These are phyloP conservation scores for Nansenia antarctica DNA, from an alignment of 2,113 vertebrate genomes.

Conservation along the genomic window DNA sequence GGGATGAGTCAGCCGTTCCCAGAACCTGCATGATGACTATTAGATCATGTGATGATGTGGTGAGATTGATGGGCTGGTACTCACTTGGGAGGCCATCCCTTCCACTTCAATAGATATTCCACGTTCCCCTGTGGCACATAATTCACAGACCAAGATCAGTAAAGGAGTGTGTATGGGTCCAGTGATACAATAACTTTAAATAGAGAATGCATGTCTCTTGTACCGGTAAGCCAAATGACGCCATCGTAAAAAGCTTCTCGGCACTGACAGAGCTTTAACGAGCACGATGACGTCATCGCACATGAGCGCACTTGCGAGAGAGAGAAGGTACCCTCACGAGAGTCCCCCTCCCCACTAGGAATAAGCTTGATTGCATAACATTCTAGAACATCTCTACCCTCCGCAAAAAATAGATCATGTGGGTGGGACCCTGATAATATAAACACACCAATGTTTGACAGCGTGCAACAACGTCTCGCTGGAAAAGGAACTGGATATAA, in stretches of 20 bases:
- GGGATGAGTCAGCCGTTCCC: background rate
- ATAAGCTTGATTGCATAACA: background rate
- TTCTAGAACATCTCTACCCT: conserved; percentile 10
- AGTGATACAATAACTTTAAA: background rate
- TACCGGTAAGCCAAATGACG: conserved; percentile 37
- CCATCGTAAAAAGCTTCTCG: conserved; percentile 32
- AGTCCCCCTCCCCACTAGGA: background rate
- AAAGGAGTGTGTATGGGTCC: background rate
- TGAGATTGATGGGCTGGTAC: conserved; percentile 48
- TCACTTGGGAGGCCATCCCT: conserved; percentile 99
- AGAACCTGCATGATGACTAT: background rate
- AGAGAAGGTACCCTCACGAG: conserved; percentile 7
- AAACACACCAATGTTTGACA: background rate
- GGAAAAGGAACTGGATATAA: background rate
- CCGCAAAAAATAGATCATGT: background rate
- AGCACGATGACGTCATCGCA: conserved; percentile 59
- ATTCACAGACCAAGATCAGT: conserved; percentile 12
- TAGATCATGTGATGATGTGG: background rate
- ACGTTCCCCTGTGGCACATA: conserved; percentile 87
- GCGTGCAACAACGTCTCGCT: background rate
- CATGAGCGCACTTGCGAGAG: conserved; percentile 13
- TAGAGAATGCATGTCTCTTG: background rate
- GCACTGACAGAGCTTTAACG: conserved; percentile 32
- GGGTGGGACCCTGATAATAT: background rate
- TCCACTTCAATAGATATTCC: conserved; percentile 98